phyloP scores from a whole-genome alignment of 2,113 vertebrate genomes.

The Hepsetus odoe region DNA sequence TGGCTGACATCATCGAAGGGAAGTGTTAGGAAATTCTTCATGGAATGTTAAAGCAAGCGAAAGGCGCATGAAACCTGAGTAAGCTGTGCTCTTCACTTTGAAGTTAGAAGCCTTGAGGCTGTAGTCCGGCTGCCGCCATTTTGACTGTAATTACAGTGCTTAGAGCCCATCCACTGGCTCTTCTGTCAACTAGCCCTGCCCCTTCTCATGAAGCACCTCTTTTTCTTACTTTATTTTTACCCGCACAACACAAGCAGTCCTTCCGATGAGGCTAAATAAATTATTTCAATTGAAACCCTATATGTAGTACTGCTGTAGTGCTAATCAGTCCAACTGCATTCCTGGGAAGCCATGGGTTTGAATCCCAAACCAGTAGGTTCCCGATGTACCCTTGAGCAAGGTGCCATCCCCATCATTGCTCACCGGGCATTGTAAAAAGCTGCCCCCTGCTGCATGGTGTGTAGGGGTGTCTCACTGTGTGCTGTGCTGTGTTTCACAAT shows the following conservation, averaged over 20 bases:
- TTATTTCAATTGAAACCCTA: too few relatives aligned
- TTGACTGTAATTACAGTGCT: conserved; percentile 49
- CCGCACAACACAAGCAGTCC: neutral
- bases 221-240: neutral
- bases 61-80: conserved; percentile 31
- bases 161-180: conserved; percentile 15
- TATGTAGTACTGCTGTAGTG: too few relatives aligned
- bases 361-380: too few relatives aligned
- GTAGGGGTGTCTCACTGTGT: too few relatives aligned
- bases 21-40: conserved; percentile 6
- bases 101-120: conserved; percentile 24
- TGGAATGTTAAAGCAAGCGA: conserved; percentile 24
- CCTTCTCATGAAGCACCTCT: neutral
- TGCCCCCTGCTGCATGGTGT: too few relatives aligned
- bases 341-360: too few relatives aligned
- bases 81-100: neutral
- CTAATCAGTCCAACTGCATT: too few relatives aligned
- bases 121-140: conserved; percentile 30
- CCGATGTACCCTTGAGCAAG: too few relatives aligned
- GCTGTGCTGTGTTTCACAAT: too few relatives aligned
- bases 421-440: too few relatives aligned
- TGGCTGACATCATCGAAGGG: conserved; percentile 1
- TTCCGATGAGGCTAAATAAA: too few relatives aligned
- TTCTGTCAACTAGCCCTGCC: conserved; percentile 41
- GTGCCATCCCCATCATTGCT: too few relatives aligned